Evolutionary conservation across 2,113 vertebrate species (phyloP).

Genomic region (Thryonomys swinderianus): DNA sequence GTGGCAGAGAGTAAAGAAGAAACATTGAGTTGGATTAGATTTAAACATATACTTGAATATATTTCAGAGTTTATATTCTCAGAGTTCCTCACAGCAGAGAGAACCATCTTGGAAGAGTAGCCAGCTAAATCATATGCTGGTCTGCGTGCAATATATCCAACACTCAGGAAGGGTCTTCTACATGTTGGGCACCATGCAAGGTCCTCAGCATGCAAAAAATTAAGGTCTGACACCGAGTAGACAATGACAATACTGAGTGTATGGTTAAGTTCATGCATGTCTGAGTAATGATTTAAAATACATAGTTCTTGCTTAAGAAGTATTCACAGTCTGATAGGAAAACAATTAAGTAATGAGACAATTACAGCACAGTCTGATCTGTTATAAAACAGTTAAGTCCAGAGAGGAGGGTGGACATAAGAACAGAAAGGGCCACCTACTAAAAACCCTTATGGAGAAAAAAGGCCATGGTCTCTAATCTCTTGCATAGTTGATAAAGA

Average conservation of each 20-base stretch:
- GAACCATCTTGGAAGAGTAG: conserved; percentile 1
- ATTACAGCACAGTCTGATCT: neutral
- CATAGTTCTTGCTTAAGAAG: neutral
- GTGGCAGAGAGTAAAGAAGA: neutral
- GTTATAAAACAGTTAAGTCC: neutral
- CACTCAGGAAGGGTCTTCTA: neutral
- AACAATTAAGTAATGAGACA: neutral
- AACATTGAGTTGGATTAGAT: neutral
- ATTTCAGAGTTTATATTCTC: neutral
- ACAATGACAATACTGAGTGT: neutral
- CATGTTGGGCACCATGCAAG: neutral
- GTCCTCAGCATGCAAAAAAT: neutral
- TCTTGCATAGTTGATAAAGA: neutral
- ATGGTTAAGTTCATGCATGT: neutral
- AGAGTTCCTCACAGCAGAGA: neutral
- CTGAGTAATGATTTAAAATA: neutral
- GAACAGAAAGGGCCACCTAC: neutral
- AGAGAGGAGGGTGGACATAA: neutral
- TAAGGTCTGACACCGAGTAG: neutral
- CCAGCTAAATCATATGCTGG: neutral
- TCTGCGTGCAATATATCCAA: neutral
- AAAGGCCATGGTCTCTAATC: neutral
- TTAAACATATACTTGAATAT: neutral
- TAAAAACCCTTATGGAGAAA: neutral
- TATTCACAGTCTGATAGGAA: neutral